Percentiles rank a stretch among this genome's conserved stretches.
phyloP scores from a whole-genome alignment of 2,113 vertebrate genomes.

The Vulpes ferrilata region DNA sequence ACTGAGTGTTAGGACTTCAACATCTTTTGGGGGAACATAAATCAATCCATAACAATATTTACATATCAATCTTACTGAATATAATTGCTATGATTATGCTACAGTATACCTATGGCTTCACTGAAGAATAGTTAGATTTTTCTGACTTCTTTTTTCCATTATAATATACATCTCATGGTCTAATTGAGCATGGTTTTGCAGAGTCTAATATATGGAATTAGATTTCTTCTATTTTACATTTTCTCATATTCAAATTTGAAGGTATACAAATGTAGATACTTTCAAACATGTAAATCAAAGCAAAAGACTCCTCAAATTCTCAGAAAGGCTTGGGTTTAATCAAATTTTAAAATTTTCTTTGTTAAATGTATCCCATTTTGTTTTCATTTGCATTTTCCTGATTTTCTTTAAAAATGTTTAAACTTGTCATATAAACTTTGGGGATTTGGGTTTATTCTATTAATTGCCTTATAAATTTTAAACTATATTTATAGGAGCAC shows the following conservation, averaged over 20 bases:
- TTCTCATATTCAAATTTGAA: neutral
- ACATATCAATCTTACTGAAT: neutral
- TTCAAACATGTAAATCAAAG: neutral
- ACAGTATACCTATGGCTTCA: neutral
- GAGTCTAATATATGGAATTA: neutral
- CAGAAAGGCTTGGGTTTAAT: neutral
- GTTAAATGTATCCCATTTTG: neutral
- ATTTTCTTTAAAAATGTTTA: neutral
- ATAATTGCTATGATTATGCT: neutral
- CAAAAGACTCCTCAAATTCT: neutral
- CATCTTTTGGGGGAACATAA: neutral
- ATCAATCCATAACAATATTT: neutral
- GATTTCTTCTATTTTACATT: neutral
- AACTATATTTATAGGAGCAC: neutral
- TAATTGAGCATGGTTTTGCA: neutral
- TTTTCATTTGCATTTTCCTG: neutral
- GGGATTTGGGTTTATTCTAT: neutral
- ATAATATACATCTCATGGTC: neutral
- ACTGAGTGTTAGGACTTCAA: neutral
- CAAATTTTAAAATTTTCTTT: neutral
- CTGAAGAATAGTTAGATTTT: neutral
- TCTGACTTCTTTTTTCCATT: neutral
- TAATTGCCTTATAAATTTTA: neutral
- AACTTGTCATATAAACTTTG: neutral
- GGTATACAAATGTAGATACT: neutral